phyloP scores from a whole-genome alignment of 1,140 invertebrate species.

The Thaumetopoea pityocampa region DNA sequence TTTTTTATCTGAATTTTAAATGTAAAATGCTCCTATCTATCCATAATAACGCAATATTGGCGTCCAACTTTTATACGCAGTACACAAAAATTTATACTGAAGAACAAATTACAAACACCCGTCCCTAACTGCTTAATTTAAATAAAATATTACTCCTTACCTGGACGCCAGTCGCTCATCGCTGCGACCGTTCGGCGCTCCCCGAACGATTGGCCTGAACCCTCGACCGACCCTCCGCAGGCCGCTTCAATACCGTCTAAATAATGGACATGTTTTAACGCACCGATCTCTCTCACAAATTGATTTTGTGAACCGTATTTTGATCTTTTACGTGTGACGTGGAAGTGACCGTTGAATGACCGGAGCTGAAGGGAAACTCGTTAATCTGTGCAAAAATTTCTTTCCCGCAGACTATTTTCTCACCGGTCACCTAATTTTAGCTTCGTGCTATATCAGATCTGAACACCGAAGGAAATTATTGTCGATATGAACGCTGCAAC shows the following conservation, averaged over 20 bases:
- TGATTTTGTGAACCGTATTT: constrained; percentile 39
- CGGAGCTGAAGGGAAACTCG: constrained; percentile 2
- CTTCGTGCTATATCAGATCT: background rate
- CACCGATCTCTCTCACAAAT: constrained; percentile 32
- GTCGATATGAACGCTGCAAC: constrained; percentile 8
- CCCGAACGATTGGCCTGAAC: constrained; percentile 30
- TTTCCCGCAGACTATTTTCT: constrained; percentile 1
- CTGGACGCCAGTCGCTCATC: constrained; percentile 28
- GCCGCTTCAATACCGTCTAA: constrained; percentile 35
- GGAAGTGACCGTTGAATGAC: constrained; percentile 14
- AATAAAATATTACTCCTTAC: constrained; percentile 45
- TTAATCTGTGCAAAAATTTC: constrained; percentile 14
- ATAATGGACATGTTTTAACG: constrained; percentile 50
- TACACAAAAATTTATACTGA: constrained; percentile 18
- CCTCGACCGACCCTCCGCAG: constrained; percentile 19
- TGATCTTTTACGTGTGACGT: constrained; percentile 31
- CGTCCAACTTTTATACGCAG: constrained; percentile 11
- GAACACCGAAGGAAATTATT: constrained; percentile 7
- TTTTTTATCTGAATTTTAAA: constrained; percentile 7
- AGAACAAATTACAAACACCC: constrained; percentile 29
- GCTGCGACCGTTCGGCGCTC: constrained; percentile 29
- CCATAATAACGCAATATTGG: constrained; percentile 10
- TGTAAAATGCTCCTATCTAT: background rate
- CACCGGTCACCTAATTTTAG: background rate
- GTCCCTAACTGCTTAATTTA: constrained; percentile 31